Evolutionary conservation across 2,888 invertebrate genomes (phyloP).

Genomic region (Pardosa pseudoannulata): DNA sequence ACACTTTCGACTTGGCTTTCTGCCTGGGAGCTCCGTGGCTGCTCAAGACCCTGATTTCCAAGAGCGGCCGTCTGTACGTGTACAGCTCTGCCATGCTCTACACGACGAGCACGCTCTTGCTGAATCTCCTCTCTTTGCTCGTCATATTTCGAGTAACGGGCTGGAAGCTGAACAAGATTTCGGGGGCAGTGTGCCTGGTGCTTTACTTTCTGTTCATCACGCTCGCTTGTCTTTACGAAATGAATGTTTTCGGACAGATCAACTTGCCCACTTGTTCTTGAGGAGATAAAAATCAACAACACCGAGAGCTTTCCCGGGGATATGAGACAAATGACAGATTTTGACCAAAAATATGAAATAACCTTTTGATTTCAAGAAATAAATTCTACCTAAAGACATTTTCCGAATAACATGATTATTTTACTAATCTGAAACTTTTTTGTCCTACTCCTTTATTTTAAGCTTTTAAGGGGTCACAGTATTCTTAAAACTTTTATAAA

Average conservation of each 20-base stretch:
- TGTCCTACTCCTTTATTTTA: no score
- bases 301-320: no score
- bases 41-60: slow-evolving; percentile 81
- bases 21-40: slow-evolving; percentile 92
- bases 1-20: slow-evolving; percentile 88
- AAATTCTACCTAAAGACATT: no score
- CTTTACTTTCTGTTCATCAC: slow-evolving; percentile 85
- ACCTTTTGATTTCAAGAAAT: no score
- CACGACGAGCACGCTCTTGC: slow-evolving; percentile 86
- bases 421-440: no score
- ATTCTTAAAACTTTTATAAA: no score
- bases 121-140: slow-evolving; percentile 85
- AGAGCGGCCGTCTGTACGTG: slow-evolving; percentile 84
- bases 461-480: no score
- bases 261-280: slow-evolving; percentile 86
- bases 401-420: no score
- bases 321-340: no score
- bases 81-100: slow-evolving; percentile 88
- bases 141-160: slow-evolving; percentile 83
- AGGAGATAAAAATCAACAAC: no score
- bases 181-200: slow-evolving; percentile 83
- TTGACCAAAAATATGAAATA: no score
- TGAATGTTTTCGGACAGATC: slow-evolving; percentile 92
- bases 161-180: slow-evolving; percentile 81
- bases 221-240: slow-evolving; percentile 87